Evolutionary conservation across 2,113 vertebrate species (phyloP), one percentile per base, ranked within the genome.

Genomic region (Hydrolagus affinis): DNA sequence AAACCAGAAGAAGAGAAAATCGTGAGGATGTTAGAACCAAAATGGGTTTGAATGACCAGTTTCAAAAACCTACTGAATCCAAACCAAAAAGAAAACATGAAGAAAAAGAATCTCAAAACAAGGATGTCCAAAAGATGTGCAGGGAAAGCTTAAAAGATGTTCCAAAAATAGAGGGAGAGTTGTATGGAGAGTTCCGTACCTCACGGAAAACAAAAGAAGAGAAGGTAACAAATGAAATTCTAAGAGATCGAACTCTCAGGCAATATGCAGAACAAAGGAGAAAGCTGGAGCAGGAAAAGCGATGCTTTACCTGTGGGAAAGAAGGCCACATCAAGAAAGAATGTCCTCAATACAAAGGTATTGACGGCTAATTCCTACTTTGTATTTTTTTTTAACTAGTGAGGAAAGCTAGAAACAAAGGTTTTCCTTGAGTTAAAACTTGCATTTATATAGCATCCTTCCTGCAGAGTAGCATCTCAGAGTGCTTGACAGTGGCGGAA

Each of bases 261-360:
- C 92, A 90, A 21, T 88, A 88, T 7, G 8, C 86, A 69, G 95
- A 98, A 17, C 93, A 94, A 87, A 94, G 93, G 89, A 91, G 89
- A 68, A 92, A 87, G 57, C 95, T 97, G 80, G 96, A 94, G 32
- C 93, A 91, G 91, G 93, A 97, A 85, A 95, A 93, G 19, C 94
- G 97, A 72, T 97, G 97, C 89, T 98, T 93, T 87, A 93, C 95
- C 85, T 98, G 97, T 92, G 95, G 96, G 86, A 94, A 94, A 87
- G 94, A 91, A 88, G 88, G 94, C 83, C 97, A 98, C 89, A 94
- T 98, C 87, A 98, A 95, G 92, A 97, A 94, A 88, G 96, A 98
- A 87, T 98, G 96, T 75, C 94, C 93, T 11, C 94, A 94, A 15
- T 94, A 95, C 88, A 95, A 93, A 94, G 94, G 91, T 89, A 86